phyloP scores from a whole-genome alignment of 2,797 vertebrate species.

The Paguma larvata region DNA sequence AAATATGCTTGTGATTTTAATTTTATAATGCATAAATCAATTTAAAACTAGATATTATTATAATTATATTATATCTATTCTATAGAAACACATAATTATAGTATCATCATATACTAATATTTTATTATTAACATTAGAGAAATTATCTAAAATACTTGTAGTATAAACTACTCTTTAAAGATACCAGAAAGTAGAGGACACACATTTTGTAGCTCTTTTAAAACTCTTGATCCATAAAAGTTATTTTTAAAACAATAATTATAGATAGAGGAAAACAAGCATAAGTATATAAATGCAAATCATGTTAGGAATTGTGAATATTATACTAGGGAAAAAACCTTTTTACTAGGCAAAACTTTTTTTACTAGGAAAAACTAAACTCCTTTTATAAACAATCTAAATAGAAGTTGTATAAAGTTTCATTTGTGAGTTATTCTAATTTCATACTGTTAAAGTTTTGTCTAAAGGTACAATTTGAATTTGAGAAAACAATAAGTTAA shows the following conservation, averaged over 20 bases:
- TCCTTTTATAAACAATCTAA: neutral
- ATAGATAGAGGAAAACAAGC: neutral
- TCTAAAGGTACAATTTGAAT: neutral
- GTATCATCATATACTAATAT: neutral
- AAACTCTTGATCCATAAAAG: neutral
- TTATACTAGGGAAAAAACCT: neutral
- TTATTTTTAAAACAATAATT: neutral
- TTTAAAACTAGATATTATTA: neutral
- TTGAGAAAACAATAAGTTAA: neutral
- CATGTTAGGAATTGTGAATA: neutral
- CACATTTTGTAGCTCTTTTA: neutral
- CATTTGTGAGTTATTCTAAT: neutral
- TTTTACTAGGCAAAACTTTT: neutral
- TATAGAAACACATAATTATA: neutral
- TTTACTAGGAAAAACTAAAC: too few species aligned
- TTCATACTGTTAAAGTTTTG: neutral
- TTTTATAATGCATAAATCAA: neutral
- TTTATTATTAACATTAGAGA: neutral
- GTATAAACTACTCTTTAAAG: neutral
- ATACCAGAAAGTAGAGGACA: neutral
- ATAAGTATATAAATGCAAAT: neutral
- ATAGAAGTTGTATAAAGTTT: neutral
- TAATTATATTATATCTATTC: neutral
- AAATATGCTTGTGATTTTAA: neutral
- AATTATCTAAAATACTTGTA: neutral